Evolutionary conservation across 2,797 vertebrate species (phyloP).

Genomic region (Pangasius krempfi): DNA sequence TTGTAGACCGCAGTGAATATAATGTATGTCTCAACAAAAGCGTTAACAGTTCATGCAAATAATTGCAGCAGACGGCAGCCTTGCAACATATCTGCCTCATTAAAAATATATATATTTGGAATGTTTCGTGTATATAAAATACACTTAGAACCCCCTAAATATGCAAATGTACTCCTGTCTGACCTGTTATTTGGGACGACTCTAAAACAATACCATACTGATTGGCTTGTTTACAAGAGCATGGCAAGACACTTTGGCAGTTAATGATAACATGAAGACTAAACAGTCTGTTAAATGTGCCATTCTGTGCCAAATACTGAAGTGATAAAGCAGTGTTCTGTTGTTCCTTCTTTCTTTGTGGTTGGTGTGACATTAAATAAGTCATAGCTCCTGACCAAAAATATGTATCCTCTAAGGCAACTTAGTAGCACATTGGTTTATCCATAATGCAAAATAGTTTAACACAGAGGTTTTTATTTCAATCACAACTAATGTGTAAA

Average conservation of each 20-base stretch:
- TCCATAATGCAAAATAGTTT: background rate
- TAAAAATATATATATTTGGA: too few relatives aligned
- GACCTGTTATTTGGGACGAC: constrained; percentile 39
- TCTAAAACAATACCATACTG: constrained; percentile 16
- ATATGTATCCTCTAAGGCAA: background rate
- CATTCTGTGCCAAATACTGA: constrained; percentile 22
- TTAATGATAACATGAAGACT: constrained; percentile 47
- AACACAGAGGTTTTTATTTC: background rate
- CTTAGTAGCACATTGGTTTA: background rate
- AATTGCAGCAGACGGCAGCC: constrained; percentile 39
- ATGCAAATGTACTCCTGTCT: constrained; percentile 34
- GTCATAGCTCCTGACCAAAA: background rate
- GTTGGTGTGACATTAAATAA: constrained; percentile 22
- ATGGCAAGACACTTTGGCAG: constrained; percentile 33
- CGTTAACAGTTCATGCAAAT: constrained; percentile 46
- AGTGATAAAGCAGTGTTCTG: constrained; percentile 39
- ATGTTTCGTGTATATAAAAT: background rate
- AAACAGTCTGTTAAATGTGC: constrained; percentile 44
- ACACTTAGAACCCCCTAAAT: constrained; percentile 17
- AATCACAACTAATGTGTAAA: background rate
- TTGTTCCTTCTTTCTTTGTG: constrained; percentile 9
- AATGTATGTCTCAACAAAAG: constrained; percentile 31
- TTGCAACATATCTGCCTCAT: constrained; percentile 20
- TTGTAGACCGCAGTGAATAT: constrained; percentile 30
- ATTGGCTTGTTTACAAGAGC: constrained; percentile 27